phyloP scores from a whole-genome alignment of 2,888 invertebrate genomes.

The Dromius quadrimaculatus region DNA sequence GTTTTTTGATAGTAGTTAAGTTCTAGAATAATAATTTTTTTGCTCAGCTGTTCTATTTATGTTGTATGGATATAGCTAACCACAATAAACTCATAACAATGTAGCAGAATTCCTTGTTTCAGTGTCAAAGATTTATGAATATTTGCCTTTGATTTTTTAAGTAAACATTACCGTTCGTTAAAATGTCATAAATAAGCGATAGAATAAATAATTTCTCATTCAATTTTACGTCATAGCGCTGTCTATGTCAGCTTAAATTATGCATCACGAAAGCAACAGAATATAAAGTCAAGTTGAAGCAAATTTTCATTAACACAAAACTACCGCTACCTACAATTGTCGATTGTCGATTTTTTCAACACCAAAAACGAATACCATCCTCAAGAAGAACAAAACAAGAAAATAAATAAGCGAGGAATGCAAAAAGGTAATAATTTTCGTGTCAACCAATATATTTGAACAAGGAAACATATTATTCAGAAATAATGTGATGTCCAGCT shows the following conservation, averaged over 20 bases:
- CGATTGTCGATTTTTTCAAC: conserved; percentile 32
- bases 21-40: too few species aligned
- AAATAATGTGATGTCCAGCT: conserved; percentile 49
- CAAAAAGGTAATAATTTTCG: conserved; percentile 46
- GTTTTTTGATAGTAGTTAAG: too few species aligned
- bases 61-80: too few species aligned
- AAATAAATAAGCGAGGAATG: conserved; percentile 43
- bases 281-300: neutral
- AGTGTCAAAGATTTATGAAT: too few species aligned
- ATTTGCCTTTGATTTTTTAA: too few species aligned
- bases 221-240: too few species aligned
- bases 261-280: neutral
- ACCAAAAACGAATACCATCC: conserved; percentile 30
- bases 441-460: conserved; percentile 47
- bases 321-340: conserved; percentile 22
- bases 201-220: too few species aligned
- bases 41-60: too few species aligned
- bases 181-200: too few species aligned
- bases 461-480: conserved; percentile 51
- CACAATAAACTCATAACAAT: too few species aligned
- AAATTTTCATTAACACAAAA: conserved; percentile 13
- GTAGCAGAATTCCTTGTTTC: too few species aligned
- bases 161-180: too few species aligned
- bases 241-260: conserved; percentile 14
- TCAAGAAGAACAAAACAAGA: conserved; percentile 28